phyloP scores from a whole-genome alignment of 1,140 invertebrate genomes.

The Listronotus oregonensis region DNA sequence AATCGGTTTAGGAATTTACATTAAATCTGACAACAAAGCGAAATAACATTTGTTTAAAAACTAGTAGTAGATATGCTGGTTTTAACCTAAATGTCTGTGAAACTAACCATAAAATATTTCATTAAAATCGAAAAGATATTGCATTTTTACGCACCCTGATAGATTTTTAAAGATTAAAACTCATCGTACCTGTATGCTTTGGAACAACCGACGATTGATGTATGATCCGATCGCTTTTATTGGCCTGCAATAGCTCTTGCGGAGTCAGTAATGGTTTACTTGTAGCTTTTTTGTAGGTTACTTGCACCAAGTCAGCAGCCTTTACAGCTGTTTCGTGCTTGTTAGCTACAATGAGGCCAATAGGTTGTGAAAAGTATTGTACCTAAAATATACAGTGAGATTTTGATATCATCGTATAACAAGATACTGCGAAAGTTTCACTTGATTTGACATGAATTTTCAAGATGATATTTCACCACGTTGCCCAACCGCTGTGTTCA shows the following conservation, averaged over 20 bases:
- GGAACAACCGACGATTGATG: slow-evolving; percentile 38
- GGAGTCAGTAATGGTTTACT: slow-evolving; percentile 65
- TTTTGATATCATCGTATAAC: too few relatives aligned
- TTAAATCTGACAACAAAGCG: too few relatives aligned
- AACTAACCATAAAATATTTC: too few relatives aligned
- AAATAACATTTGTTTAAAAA: too few relatives aligned
- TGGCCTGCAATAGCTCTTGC: slow-evolving; percentile 59
- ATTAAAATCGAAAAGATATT: too few relatives aligned
- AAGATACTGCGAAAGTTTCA: slow-evolving; percentile 42
- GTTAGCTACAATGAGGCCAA: slow-evolving; percentile 74
- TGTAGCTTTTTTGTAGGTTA: slow-evolving; percentile 62
- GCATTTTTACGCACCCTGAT: too few relatives aligned
- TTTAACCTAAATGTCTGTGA: too few relatives aligned
- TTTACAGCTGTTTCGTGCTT: slow-evolving; percentile 64
- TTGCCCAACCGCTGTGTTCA: too few relatives aligned
- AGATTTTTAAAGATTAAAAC: too few relatives aligned
- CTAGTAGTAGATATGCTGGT: too few relatives aligned
- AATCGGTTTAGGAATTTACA: too few relatives aligned
- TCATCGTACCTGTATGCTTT: slow-evolving; percentile 10
- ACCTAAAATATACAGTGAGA: slow-evolving; percentile 8
- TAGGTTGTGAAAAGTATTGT: slow-evolving; percentile 68
- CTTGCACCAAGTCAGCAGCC: slow-evolving; percentile 68
- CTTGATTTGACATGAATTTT: slow-evolving; percentile 61
- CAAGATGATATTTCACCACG: too few relatives aligned
- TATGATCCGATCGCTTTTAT: slow-evolving; percentile 34